Evolutionary conservation across 2,797 vertebrate species (phyloP).

Genomic region (Delichon dasypus): DNA sequence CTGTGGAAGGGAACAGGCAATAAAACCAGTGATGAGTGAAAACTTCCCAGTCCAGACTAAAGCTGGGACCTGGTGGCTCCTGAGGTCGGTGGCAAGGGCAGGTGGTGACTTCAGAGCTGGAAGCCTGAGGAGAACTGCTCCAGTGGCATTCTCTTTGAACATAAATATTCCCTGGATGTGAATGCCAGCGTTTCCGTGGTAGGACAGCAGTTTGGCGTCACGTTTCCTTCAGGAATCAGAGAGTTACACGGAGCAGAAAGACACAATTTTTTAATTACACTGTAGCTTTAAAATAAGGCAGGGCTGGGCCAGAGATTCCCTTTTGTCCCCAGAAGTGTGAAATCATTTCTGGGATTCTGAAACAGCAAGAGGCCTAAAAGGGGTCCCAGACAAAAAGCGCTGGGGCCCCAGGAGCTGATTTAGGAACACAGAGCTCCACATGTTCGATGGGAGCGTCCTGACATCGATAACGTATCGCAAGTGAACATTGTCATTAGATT

Average conservation of each 20-base stretch:
- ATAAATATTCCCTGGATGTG: not conserved
- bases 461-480: slow-evolving; percentile 30
- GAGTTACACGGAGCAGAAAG: not conserved
- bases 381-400: not conserved
- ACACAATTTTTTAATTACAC: not conserved
- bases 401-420: not conserved
- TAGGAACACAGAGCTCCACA: not conserved
- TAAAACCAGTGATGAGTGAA: not conserved
- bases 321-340: slow-evolving; percentile 35
- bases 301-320: not conserved
- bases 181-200: not conserved
- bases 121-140: not conserved
- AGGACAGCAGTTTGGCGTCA: not conserved
- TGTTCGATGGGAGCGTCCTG: not conserved
- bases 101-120: not conserved
- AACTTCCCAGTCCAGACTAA: not conserved
- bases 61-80: not conserved
- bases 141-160: not conserved
- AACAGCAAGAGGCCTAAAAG: not conserved
- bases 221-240: not conserved
- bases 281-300: not conserved
- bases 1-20: not conserved
- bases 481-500: slow-evolving; percentile 61
- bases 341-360: slow-evolving; percentile 22
- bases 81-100: not conserved